Base-by-base conservation (phyloP, 2,888 invertebrate genomes). In the Drosophila ezoana region DNA sequence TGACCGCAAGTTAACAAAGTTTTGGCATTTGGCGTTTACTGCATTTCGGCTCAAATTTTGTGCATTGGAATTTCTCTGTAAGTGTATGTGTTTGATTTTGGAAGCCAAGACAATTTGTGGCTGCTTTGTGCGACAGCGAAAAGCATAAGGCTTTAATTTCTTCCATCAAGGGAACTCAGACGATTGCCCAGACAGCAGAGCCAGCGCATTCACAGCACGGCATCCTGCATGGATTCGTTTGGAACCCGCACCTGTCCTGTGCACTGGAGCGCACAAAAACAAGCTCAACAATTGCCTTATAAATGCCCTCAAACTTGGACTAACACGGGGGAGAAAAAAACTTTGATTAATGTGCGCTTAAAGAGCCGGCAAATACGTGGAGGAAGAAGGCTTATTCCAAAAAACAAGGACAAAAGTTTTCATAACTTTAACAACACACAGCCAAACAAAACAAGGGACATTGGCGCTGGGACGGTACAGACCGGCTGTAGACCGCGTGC, bases 271-370 rank as follows among this genome's bases (percentile, higher is more conserved):
- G 66, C 28, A 76, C 54, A 68, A 64, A 81, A 81, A 72, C 73
- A 70, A 76, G 79, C 85, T 78, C 61, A 73, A 87, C 83, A 85
- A 83, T 83, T 84, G 83, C 87, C 85, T 87, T 83, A 87, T 84
- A 87, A 83, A 87, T 87, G 85, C 85, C 76, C 76, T 60, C 76
- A 83, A 86, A 83, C 71, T 83, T 81, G 62, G 62, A 49, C 81
- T 62, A 62, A 81, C 75, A 63, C 70, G 62, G 60, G 40, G 62
- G 18, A 60, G 51, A 2, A 65, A 87, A 83, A 85, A 87, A 87
- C 83, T 84, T 84, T 84, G 84, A 84, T 87, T 84, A 84, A 84
- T 84, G 86, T 82, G 83, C 86, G 83, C 88, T 87, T 87, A 85
- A 85, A 85, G 83, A 87, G 77, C 71, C 79, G 72, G 71, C 79